Evolutionary conservation across 2,888 invertebrate genomes (phyloP), one percentile per base, ranked within the genome.

Genomic region (Troglohyphantes excavatus): DNA sequence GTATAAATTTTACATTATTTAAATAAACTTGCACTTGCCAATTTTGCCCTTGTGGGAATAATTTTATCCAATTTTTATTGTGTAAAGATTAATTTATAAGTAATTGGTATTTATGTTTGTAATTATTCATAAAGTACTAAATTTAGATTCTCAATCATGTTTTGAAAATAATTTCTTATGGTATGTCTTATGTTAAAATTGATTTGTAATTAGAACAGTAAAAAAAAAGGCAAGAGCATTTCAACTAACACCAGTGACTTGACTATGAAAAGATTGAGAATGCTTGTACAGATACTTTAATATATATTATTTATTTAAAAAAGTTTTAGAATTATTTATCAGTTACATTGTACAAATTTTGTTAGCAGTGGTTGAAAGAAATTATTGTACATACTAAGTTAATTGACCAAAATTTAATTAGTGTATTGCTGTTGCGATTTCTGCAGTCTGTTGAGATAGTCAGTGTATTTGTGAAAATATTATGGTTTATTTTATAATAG

Each of bases 231-330:
- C 9, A 7, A 2, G 2, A 39, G 6, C 19, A 33, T 70, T 33
- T 70, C 39, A 19, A n/a, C 13, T 33, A 19, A 19, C 39, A 39
- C 19, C 11, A 73, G 53, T 39, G 23, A 43, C 65, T 78, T 65
- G 43, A 65, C 23, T 43, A 23, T 11, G 43, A 6, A 61, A 13
- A n/a, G 43, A 46, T 53, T n/a, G 53, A 53, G 46, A 53, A 53
- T 68, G 67, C 19, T 26, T 72, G 53, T 68, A 68, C 68, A 70
- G 61, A 70, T 72, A 27, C 21, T 72, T 33, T 81, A 82, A 82
- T 82, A 82, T 82, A 82, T 72, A 72, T 26, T 82, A 82, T 82
- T 81, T 82, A 82, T 82, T 82, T n/a, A 33, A 13, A 65, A 65
- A 72, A 72, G 23, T 46, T 19, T 78, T 63, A 78, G 75, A 75